These are phyloP conservation scores for Erythrocebus patas DNA, from an alignment of 2,113 vertebrate species.

Conservation along the genomic window DNA sequence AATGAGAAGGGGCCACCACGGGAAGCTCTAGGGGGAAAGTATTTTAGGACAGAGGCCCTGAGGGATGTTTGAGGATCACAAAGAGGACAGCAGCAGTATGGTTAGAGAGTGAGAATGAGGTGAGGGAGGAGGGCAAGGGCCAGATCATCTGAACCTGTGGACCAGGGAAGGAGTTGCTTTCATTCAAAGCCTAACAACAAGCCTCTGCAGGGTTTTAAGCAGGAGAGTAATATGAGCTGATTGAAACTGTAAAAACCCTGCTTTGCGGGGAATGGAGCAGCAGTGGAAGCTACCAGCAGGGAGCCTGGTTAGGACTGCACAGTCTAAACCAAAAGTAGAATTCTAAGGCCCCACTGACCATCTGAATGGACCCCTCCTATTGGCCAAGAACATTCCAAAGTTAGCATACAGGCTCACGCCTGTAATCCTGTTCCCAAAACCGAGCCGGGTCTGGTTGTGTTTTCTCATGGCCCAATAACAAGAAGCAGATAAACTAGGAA, in stretches of 20 bases:
- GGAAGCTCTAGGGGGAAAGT: background rate
- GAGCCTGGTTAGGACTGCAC: background rate
- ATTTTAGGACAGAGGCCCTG: background rate
- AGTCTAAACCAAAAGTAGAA: no score
- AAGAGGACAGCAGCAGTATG: background rate
- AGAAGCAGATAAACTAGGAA: no score
- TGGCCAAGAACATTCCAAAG: no score
- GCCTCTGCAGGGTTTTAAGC: background rate
- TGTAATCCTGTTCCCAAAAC: no score
- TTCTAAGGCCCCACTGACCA: no score
- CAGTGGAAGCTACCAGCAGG: background rate
- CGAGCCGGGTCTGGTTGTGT: no score
- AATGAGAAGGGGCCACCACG: background rate
- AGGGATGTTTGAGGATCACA: background rate
- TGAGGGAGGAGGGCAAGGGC: no score
- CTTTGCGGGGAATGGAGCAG: background rate
- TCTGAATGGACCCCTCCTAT: no score
- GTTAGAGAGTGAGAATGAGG: background rate
- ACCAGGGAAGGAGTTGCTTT: background rate
- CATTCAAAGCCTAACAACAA: background rate
- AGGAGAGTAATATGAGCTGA: background rate
- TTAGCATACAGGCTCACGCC: no score
- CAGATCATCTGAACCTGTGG: background rate
- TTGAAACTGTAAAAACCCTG: background rate
- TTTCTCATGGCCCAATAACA: no score